A percentile compares a stretch with the other conserved stretches of the same genome.
Conservation (phyloP, 2,888 invertebrate species). For the Rhagophthalmus giganteus region DNA sequence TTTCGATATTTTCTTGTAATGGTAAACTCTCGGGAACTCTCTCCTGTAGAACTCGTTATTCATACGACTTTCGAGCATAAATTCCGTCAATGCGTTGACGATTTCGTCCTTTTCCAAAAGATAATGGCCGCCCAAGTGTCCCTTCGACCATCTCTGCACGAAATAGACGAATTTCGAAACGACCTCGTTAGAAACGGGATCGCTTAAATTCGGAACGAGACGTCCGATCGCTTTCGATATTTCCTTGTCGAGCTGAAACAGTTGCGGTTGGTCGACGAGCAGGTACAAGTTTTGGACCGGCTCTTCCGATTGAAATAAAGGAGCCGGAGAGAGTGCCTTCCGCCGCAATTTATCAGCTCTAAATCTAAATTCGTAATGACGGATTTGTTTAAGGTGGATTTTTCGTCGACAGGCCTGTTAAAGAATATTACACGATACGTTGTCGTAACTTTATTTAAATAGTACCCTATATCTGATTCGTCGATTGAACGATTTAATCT, state of each 20-base stretch:
- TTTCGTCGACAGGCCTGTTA: neutral
- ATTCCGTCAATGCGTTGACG: neutral
- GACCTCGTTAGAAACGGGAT: neutral
- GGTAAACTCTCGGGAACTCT: too few species aligned
- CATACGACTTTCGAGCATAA: neutral
- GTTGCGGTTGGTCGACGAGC: neutral
- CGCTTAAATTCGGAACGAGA: neutral
- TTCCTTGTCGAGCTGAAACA: neutral
- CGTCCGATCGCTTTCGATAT: neutral
- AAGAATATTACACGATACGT: neutral
- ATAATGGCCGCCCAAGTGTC: neutral
- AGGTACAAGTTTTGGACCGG: too few species aligned
- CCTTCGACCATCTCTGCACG: neutral
- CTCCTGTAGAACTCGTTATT: neutral
- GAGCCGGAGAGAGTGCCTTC: too few species aligned
- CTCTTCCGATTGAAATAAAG: neutral
- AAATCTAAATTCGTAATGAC: neutral
- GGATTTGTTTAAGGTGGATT: neutral
- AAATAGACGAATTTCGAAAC: neutral
- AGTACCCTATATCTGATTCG: too few species aligned
- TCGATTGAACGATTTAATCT: too few species aligned
- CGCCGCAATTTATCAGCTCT: neutral
- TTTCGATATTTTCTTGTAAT: too few species aligned
- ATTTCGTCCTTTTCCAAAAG: neutral
- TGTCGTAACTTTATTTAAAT: neutral